phyloP scores from a whole-genome alignment of 2,888 invertebrate species.

The Brachypalpus laphriformis region DNA sequence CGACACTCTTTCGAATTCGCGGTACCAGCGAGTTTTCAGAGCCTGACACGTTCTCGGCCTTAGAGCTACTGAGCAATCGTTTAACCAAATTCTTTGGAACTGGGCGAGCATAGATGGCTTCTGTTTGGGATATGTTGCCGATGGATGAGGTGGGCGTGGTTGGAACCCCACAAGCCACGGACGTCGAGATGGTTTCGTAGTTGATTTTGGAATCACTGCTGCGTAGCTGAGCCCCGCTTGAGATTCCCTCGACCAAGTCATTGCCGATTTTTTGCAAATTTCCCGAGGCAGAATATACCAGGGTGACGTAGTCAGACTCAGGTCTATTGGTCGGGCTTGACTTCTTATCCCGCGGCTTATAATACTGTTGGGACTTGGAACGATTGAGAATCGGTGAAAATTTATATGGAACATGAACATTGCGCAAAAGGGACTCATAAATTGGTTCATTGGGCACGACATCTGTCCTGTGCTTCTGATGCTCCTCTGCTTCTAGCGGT shows the following conservation, averaged over 20 bases:
- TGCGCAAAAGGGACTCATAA: slow-evolving; percentile 81
- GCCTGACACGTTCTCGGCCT: slow-evolving; percentile 77
- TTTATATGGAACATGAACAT: slow-evolving; percentile 83
- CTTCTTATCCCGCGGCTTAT: slow-evolving; percentile 77
- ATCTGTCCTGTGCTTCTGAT: background rate
- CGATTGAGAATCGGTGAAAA: slow-evolving; percentile 81
- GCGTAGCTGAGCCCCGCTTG: slow-evolving; percentile 62
- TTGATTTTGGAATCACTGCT: slow-evolving; percentile 77
- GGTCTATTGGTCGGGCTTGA: slow-evolving; percentile 77
- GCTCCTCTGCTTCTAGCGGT: slow-evolving; percentile 78
- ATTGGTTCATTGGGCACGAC: slow-evolving; percentile 79
- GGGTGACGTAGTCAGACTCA: slow-evolving; percentile 82
- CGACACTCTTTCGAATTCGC: slow-evolving; percentile 78
- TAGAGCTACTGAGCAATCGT: slow-evolving; percentile 77
- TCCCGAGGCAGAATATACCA: slow-evolving; percentile 80
- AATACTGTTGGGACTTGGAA: slow-evolving; percentile 80
- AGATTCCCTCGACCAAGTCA: slow-evolving; percentile 74
- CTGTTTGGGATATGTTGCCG: slow-evolving; percentile 69
- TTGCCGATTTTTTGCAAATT: slow-evolving; percentile 79
- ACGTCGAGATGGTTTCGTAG: slow-evolving; percentile 75
- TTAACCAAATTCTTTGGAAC: slow-evolving; percentile 79
- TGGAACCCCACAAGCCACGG: background rate
- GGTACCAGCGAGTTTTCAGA: slow-evolving; percentile 80
- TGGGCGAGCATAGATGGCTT: slow-evolving; percentile 76
- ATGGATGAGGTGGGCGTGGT: slow-evolving; percentile 52